Evolutionary conservation across 2,113 vertebrate species (phyloP), one percentile per base, ranked within the genome.

Genomic region (Gasterosteus nipponicus): DNA sequence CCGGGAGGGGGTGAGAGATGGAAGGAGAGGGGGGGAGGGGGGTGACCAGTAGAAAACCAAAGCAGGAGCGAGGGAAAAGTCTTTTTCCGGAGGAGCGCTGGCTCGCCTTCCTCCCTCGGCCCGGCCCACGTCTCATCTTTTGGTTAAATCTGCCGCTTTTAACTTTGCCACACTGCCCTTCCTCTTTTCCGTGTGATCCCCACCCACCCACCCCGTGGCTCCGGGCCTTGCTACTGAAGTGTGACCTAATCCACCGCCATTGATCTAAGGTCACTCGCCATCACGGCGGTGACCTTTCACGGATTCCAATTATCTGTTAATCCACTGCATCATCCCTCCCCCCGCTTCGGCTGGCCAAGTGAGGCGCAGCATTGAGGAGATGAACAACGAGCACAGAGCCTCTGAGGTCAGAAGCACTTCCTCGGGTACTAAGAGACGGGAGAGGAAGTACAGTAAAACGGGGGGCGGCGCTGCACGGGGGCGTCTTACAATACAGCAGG

Each of bases 231-330:
- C 59, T 31, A 44, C 75, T 84, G 74, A 87, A 76, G 69, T 71
- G 80, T 69, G 70, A 86, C 78, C 77, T 69, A 44, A 26, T 74
- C 59, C 33, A 2, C 67, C 10, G 35, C 81, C 44, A 84, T 70
- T 89, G 78, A 89, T 87, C 84, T 62, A 18, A 81, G 87, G 81
- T 83, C 81, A 78, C 31, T 35, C 12, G 7, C 59, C 46, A 41
- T 60, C 68, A 75, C 0, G 11, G 54, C 16, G 3, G 26, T 82
- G 77, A 85, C 87, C 84, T 89, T 91, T 86, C 29, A 15, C 38
- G 57, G 75, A 86, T 87, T 80, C 69, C 73, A 85, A 63, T 89
- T 87, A 82, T 78, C 78, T 85, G 70, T 86, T 89, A 74, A 85
- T 78, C 70, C 73, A 18, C 63, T 0, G 5, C 64, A 54, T 81